Conservation (phyloP, 2,113 vertebrate genomes). For the Amphiprion percula region DNA sequence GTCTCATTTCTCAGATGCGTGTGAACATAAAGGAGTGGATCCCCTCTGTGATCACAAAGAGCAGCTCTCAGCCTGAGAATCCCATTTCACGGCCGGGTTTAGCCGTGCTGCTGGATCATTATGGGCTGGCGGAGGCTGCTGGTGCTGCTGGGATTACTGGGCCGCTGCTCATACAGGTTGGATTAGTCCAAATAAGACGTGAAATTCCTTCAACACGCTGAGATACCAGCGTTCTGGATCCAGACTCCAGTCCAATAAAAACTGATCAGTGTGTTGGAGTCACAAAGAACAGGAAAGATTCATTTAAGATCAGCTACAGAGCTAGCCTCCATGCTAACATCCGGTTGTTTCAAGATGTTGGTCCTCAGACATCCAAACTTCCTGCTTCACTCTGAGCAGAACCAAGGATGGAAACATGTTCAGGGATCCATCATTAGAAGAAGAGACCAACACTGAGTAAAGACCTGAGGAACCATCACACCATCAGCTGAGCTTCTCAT, state of each 20-base stretch:
- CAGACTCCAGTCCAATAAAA: not conserved
- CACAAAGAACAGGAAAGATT: too few species aligned
- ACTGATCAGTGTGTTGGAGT: too few species aligned
- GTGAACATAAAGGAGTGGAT: slow-evolving; percentile 60
- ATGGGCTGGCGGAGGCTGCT: not conserved
- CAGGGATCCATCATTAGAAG: too few species aligned
- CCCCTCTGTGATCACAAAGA: slow-evolving; percentile 79
- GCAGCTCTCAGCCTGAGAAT: slow-evolving; percentile 78
- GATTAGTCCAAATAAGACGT: slow-evolving; percentile 74
- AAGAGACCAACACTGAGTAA: too few species aligned
- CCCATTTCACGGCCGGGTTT: slow-evolving; percentile 71
- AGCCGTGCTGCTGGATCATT: slow-evolving; percentile 55
- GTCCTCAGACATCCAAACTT: too few species aligned
- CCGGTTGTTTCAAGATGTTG: too few species aligned
- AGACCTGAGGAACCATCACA: too few species aligned
- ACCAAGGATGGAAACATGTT: too few species aligned
- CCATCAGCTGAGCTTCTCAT: too few species aligned
- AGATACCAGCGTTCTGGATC: slow-evolving; percentile 14
- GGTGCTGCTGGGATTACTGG: slow-evolving; percentile 44
- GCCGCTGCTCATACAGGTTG: slow-evolving; percentile 57
- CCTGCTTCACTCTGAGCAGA: too few species aligned
- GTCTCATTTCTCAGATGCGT: slow-evolving; percentile 77
- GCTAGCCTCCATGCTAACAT: too few species aligned
- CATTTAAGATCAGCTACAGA: too few species aligned
- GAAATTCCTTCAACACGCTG: slow-evolving; percentile 54